Percentiles rank a stretch among this genome's conserved stretches.
phyloP scores from a whole-genome alignment of 2,113 vertebrate genomes.

The Azemiops feae region DNA sequence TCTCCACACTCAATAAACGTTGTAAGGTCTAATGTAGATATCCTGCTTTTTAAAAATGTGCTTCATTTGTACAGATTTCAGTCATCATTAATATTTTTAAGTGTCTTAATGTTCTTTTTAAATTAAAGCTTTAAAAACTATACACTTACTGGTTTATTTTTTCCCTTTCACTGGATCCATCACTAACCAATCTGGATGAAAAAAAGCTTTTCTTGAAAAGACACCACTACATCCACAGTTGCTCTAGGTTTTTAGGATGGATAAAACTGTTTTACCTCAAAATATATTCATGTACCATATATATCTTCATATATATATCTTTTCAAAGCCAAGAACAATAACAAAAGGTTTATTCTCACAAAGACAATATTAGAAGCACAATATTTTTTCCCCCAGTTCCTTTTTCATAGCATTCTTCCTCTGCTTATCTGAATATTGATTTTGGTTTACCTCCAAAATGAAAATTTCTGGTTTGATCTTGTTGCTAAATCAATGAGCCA shows the following conservation, averaged over 20 bases:
- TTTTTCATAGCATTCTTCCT: not conserved
- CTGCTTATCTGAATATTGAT: not conserved
- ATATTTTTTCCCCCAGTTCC: not conserved
- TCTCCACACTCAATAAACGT: not conserved
- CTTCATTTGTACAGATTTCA: slow-evolving; percentile 17
- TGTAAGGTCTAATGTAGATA: slow-evolving; percentile 30
- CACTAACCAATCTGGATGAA: not conserved
- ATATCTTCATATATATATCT: not conserved
- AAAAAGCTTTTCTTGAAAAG: not conserved
- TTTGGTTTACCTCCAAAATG: not conserved
- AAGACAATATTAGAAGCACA: not conserved
- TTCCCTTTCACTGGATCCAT: not conserved
- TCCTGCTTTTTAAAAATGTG: slow-evolving; percentile 33
- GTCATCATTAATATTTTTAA: not conserved
- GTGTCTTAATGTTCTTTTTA: slow-evolving; percentile 33
- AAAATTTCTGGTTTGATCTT: not conserved
- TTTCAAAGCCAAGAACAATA: not conserved
- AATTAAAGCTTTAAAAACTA: not conserved
- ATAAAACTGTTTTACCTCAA: not conserved
- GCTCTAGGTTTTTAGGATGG: not conserved
- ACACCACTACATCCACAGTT: not conserved
- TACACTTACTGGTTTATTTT: not conserved
- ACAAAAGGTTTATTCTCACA: too few relatives aligned
- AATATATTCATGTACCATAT: not conserved
- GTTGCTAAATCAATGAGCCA: not conserved